These are phyloP conservation scores for Sapajus apella DNA, from an alignment of 2,113 vertebrate genomes.

Conservation along the genomic window DNA sequence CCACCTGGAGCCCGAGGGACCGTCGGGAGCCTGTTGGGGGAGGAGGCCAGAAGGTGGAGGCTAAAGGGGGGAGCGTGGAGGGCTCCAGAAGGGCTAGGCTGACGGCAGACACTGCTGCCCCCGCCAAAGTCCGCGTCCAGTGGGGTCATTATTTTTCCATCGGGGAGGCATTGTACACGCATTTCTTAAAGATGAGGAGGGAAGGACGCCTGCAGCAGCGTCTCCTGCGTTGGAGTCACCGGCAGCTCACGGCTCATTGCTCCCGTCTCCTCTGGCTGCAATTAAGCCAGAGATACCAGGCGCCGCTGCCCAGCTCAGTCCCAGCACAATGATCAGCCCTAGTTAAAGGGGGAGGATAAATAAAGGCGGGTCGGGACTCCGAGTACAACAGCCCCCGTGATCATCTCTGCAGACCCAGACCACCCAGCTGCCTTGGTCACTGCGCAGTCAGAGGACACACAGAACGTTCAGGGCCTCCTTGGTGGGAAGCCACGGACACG, in stretches of 20 bases:
- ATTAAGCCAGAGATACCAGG: not conserved
- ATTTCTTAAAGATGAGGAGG: not conserved
- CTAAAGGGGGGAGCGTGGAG: no score
- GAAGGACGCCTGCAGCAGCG: accelerated
- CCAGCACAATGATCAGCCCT: not conserved
- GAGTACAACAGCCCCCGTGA: not conserved
- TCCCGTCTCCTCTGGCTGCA: not conserved
- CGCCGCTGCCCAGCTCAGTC: not conserved
- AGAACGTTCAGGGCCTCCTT: not conserved
- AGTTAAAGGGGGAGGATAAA: not conserved
- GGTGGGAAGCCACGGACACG: no score
- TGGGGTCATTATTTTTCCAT: no score
- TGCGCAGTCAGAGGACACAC: not conserved
- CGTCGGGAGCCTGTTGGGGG: no score
- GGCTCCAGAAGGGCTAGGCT: not conserved
- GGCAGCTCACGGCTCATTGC: not conserved
- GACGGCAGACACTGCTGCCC: not conserved
- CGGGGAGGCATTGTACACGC: not conserved
- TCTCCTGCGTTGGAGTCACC: accelerated
- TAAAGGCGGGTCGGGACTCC: not conserved
- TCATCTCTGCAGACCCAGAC: not conserved
- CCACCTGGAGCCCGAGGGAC: not conserved
- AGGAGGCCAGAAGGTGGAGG: not conserved
- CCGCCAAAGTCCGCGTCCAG: not conserved
- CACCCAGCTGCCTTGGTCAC: not conserved